Evolutionary conservation across 2,113 vertebrate species (phyloP).

Genomic region (Cynocephalus volans): DNA sequence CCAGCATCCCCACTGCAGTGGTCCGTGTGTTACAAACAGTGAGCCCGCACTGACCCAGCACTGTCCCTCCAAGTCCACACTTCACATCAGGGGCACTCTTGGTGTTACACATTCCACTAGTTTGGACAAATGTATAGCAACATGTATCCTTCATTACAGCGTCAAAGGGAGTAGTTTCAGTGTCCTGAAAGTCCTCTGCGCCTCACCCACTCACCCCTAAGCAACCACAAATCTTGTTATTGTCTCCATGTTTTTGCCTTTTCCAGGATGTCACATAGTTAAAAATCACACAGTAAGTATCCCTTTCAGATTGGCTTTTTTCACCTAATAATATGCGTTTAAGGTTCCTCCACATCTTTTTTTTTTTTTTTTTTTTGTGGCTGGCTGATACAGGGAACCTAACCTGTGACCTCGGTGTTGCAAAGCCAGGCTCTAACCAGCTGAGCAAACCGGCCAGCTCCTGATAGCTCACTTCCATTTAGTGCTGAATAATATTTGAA

Average conservation of each 20-base stretch:
- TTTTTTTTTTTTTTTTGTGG: too few species aligned
- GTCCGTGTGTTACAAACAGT: fast-evolving
- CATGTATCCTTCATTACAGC: background rate
- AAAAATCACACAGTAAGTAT: background rate
- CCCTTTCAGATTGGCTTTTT: background rate
- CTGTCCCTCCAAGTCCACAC: background rate
- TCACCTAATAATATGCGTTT: background rate
- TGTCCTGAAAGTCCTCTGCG: background rate
- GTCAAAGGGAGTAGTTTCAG: background rate
- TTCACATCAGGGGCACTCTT: background rate
- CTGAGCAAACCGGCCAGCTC: too few species aligned
- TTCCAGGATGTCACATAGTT: background rate
- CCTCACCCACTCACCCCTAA: background rate
- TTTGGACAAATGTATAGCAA: background rate
- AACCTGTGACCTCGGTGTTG: too few species aligned
- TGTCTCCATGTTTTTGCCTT: background rate
- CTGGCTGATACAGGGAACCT: too few species aligned
- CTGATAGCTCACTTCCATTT: background rate
- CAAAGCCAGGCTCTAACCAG: too few species aligned
- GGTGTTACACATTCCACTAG: background rate
- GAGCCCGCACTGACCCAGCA: too few species aligned
- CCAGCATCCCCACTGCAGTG: background rate
- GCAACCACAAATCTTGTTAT: background rate
- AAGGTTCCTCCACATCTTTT: background rate
- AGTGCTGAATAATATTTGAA: background rate